Conservation (phyloP, 2,797 vertebrate genomes). For the Salmo trutta region DNA sequence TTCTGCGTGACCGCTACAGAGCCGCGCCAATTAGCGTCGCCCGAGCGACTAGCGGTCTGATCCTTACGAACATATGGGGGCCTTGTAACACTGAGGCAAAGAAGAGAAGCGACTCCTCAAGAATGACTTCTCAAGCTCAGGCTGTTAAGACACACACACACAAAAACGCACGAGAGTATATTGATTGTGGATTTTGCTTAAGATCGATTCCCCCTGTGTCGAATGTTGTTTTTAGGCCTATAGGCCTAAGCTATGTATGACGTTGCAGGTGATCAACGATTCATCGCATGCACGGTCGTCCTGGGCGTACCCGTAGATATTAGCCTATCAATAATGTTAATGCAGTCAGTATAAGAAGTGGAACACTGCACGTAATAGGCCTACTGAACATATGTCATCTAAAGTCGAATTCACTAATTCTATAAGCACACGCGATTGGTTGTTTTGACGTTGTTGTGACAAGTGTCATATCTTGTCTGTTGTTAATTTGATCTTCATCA, state of each 20-base stretch:
- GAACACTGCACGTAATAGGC: not conserved
- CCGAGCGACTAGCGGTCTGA: slow-evolving; percentile 74
- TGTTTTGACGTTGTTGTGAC: not conserved
- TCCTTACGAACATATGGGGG: slow-evolving; percentile 80
- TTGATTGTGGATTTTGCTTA: too few species aligned
- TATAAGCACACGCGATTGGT: not conserved
- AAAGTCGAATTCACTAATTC: not conserved
- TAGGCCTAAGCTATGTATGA: not conserved
- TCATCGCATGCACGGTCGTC: not conserved
- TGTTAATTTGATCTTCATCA: not conserved
- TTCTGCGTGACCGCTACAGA: slow-evolving; percentile 82
- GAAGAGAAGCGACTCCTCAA: not conserved
- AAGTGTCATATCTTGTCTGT: not conserved
- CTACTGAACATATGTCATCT: not conserved
- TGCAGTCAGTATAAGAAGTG: not conserved
- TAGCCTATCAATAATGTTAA: not conserved
- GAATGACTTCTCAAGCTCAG: not conserved
- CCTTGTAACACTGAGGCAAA: slow-evolving; percentile 64
- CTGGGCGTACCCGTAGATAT: not conserved
- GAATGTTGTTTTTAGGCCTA: not conserved
- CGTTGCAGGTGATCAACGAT: not conserved
- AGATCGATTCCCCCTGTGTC: not conserved
- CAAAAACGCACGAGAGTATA: not conserved
- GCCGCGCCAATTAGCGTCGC: slow-evolving; percentile 81
- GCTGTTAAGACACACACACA: not conserved